Evolutionary conservation across 1,140 invertebrate genomes (phyloP), one percentile per base, ranked within the genome.

Genomic region (Rhagoletis pomonella): DNA sequence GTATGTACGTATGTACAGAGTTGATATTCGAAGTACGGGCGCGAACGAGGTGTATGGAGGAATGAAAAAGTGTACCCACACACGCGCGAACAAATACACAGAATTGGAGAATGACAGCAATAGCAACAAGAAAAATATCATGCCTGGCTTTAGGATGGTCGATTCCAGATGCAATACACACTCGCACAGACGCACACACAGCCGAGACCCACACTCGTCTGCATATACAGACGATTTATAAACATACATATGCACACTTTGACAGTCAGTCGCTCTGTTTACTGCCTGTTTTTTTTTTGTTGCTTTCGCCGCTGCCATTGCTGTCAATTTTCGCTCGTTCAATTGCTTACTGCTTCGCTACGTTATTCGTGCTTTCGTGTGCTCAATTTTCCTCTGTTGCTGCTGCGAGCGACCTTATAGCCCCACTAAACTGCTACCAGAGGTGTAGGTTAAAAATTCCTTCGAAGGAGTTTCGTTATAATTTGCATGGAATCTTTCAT

Each of bases 311-410:
- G 73, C 73, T 81, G 73, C 19, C 73, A 29, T 50, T 81, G 73
- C 73, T 81, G 73, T 81, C 73, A 81, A 81, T 81, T 81, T 81
- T 81, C 73, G 73, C 55, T 81, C 73, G 47, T 77, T 77, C 50
- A 55, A 55, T 55, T 55, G 50, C 50, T 55, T 62, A 14, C 60
- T 62, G 60, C 60, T n/a, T 62, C 60, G 60, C n/a, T 62, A 4
- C 12, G 60, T 62, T 62, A 14, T 62, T 62, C 60, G 60, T 62
- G 60, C 60, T 17, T 55, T 81, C 47, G 73, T 81, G 73, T 81
- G 73, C 73, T 81, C 73, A 81, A 81, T 81, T 81, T 81, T 81
- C 73, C 47, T 81, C 73, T 29, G 47, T 42, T n/a, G 5, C 17
- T 17, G 14, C 73, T 10, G 7, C 73, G 9, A 55, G 50, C 73